Evolutionary conservation across 2,888 invertebrate genomes (phyloP), one percentile per base, ranked within the genome.

Genomic region (Scaptomyza parva): DNA sequence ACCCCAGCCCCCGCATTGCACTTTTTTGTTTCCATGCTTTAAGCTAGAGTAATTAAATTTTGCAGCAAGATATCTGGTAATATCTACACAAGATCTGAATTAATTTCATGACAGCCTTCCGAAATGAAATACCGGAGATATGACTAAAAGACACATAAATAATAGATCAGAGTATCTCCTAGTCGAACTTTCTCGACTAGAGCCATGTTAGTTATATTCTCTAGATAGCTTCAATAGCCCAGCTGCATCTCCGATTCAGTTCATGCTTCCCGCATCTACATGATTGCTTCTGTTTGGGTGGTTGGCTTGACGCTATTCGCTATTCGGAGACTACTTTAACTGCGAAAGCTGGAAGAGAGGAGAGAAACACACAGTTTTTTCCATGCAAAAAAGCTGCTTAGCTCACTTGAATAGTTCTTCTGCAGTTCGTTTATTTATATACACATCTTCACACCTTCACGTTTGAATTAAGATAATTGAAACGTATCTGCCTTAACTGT

Each of bases 401-500:
- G 20, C 33, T 24, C 17, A 39, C 37, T 53, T 14, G 20, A 20
- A 58, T 58, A 40, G 58, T 17, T 17, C 24, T 37, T 48, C 35
- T 20, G 37, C 53, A 52, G 52, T 53, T 48, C 48, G 70, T 70
- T 69, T 81, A 81, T 76, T 86, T 83, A 81, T 81, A 60, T 12
- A 81, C 73, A 83, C 86, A 80, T 63, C 79, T 81, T 86, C 84
- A 86, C 82, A 82, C 82, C 80, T 82, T 86, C 77, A 86, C 79
- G 82, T 82, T 74, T 73, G 85, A 68, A 74, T 80, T 88, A 80
- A 76, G 76, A 85, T 86, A 86, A 88, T 88, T 86, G 87, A 86
- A 88, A 78, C 88, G 82, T 86, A 87, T 77, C 84, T 78, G 81
- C 78, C 71, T 85, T 74, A 85, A 78, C 76, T 77, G 81, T 75